Evolutionary conservation across 2,113 vertebrate genomes (phyloP).

Genomic region (Marmota monax): DNA sequence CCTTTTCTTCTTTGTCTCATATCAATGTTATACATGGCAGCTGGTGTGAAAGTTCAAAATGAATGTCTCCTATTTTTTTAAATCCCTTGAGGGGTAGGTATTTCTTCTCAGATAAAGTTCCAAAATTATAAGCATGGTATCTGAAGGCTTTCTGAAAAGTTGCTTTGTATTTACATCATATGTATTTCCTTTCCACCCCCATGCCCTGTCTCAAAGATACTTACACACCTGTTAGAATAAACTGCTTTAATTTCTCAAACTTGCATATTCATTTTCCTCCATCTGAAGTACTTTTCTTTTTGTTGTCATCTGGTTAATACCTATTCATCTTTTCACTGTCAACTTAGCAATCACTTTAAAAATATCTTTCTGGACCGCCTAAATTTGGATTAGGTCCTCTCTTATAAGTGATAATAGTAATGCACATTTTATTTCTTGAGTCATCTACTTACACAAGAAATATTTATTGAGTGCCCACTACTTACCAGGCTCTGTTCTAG

Average conservation of each 20-base stretch:
- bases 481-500: not conserved
- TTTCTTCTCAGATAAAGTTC: not conserved
- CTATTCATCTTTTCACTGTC: too few species aligned
- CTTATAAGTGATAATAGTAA: not conserved
- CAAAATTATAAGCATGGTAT: not conserved
- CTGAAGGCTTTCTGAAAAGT: not conserved
- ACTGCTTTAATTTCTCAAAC: not conserved
- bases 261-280: not conserved
- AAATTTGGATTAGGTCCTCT: not conserved
- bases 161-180: not conserved
- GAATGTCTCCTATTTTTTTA: not conserved
- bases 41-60: not conserved
- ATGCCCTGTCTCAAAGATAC: not conserved
- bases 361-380: not conserved
- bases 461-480: not conserved
- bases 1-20: not conserved
- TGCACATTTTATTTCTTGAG: not conserved
- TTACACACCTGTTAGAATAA: not conserved
- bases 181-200: too few species aligned
- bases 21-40: not conserved
- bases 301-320: too few species aligned
- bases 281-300: not conserved
- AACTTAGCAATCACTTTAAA: not conserved
- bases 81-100: not conserved
- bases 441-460: not conserved